Conservation (phyloP, 2,797 vertebrate species). For the Cirrhinus molitorella region DNA sequence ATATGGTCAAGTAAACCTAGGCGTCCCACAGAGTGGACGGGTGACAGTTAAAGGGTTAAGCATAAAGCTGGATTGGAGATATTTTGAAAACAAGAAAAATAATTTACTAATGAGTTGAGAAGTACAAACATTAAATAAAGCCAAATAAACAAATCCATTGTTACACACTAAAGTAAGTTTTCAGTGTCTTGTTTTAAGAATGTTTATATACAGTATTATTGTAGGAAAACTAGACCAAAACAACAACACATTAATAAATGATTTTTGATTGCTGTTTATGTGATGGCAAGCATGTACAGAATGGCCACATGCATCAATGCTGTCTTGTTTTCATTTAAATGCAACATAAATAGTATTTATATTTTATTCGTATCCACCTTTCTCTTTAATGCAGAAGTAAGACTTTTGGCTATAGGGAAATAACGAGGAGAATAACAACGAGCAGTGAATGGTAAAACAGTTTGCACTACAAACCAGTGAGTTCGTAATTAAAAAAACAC, state of each 20-base stretch:
- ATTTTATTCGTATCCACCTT: not conserved
- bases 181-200: too few relatives aligned
- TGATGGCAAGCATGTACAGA: not conserved
- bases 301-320: not conserved
- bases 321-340: not conserved
- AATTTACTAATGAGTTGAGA: constrained; percentile 20
- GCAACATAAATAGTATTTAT: not conserved
- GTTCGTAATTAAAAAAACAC: too few relatives aligned
- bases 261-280: constrained; percentile 1
- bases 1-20: too few relatives aligned
- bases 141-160: too few relatives aligned
- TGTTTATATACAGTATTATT: not conserved
- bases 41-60: too few relatives aligned
- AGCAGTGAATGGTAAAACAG: too few relatives aligned
- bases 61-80: not conserved
- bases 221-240: not conserved
- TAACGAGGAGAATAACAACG: too few relatives aligned
- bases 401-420: too few relatives aligned
- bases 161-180: too few relatives aligned
- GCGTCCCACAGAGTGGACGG: too few relatives aligned
- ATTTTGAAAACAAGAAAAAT: constrained; percentile 9
- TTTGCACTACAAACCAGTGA: too few relatives aligned
- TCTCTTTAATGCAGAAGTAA: too few relatives aligned
- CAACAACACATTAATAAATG: not conserved
- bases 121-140: not conserved